These are phyloP conservation scores for Ctena decussata DNA, from an alignment of 2,888 invertebrate genomes.

Conservation along the genomic window DNA sequence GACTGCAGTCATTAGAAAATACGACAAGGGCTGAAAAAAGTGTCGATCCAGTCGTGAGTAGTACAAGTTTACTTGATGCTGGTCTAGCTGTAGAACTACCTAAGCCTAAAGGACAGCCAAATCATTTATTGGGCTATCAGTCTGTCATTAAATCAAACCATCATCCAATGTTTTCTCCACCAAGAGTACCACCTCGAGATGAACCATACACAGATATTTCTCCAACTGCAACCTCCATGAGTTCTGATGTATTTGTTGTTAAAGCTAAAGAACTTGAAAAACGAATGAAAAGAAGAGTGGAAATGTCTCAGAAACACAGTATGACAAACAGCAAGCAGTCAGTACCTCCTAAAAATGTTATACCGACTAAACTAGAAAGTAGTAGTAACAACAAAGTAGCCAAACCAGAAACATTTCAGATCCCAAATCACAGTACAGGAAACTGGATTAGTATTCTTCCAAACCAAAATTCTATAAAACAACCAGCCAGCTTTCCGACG, in stretches of 20 bases:
- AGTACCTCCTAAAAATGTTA: background rate
- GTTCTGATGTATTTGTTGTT: conserved; percentile 52
- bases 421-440: background rate
- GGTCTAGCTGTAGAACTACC: background rate
- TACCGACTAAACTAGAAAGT: background rate
- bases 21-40: background rate
- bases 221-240: conserved; percentile 46
- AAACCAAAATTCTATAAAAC: background rate
- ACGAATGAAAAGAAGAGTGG: conserved; percentile 25
- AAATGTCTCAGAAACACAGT: background rate
- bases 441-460: background rate
- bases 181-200: background rate
- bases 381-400: no score
- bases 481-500: background rate
- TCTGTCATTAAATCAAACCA: no score
- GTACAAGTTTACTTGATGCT: background rate
- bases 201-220: conserved; percentile 4
- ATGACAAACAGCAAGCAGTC: background rate
- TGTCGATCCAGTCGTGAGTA: background rate
- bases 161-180: conserved; percentile 15
- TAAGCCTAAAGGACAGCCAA: background rate
- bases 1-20: no score
- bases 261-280: conserved; percentile 41
- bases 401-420: background rate
- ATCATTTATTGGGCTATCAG: no score